Evolutionary conservation across 2,113 vertebrate species (phyloP).

Genomic region (Odontophorus gujanensis): DNA sequence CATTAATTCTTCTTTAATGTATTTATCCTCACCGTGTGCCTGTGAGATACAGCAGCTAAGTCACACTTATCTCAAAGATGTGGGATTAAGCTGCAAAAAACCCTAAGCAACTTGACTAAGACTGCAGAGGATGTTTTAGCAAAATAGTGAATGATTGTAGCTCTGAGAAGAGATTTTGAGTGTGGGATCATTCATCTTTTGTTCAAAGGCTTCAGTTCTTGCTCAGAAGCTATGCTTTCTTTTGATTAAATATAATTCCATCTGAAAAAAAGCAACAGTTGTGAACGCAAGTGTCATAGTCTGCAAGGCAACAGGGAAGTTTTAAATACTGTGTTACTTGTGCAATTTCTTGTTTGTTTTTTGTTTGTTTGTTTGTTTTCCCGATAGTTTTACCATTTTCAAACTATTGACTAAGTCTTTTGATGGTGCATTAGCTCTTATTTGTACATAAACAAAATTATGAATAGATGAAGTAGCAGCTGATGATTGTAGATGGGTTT

Average conservation of each 20-base stretch:
- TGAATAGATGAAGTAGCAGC: neutral
- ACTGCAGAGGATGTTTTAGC: neutral
- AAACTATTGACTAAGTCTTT: neutral
- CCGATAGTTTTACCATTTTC: neutral
- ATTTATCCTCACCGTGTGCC: constrained; percentile 33
- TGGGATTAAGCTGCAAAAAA: constrained; percentile 51
- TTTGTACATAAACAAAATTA: constrained; percentile 35
- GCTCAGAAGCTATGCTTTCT: neutral
- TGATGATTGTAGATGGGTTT: constrained; percentile 1
- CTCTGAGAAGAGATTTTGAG: neutral
- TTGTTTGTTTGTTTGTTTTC: neutral
- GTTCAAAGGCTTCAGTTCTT: neutral
- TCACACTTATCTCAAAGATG: constrained; percentile 51
- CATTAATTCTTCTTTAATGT: constrained; percentile 61
- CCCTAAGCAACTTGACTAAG: constrained; percentile 6
- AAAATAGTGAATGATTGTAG: neutral
- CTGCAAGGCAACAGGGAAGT: neutral
- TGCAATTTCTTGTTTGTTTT: neutral
- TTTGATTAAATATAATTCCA: neutral
- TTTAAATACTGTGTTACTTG: neutral
- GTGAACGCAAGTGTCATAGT: neutral
- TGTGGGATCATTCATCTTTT: neutral
- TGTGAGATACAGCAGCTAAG: constrained; percentile 50
- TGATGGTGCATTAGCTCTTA: neutral
- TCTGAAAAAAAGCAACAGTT: neutral